Evolutionary conservation across 2,113 vertebrate species (phyloP).

Genomic region (Tympanuchus pallidicinctus): DNA sequence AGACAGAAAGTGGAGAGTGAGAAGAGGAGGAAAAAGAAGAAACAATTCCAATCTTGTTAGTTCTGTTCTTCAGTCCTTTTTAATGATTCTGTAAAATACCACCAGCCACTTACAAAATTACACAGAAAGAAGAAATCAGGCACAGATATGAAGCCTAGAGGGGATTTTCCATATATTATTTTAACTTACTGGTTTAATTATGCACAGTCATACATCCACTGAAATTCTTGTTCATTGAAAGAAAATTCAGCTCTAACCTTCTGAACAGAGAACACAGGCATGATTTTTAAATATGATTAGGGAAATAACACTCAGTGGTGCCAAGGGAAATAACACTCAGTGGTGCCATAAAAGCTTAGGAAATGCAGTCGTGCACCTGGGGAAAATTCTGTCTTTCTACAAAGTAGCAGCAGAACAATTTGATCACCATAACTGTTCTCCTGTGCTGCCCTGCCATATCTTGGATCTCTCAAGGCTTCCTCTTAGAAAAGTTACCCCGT

Average conservation of each 20-base stretch:
- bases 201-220: neutral
- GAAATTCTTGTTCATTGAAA: neutral
- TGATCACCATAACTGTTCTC: neutral
- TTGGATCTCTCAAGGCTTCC: neutral
- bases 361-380: neutral
- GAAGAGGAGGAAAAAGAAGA: neutral
- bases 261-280: neutral
- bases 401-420: neutral
- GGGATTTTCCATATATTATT: neutral
- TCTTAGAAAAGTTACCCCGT: neutral
- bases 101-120: neutral
- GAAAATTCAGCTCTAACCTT: neutral
- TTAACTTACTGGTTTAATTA: neutral
- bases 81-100: neutral
- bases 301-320: neutral
- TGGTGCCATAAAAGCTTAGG: neutral
- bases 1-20: conserved; percentile 1
- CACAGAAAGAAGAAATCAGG: neutral
- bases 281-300: neutral
- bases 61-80: neutral
- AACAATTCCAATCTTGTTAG: conserved; percentile 22
- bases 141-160: neutral
- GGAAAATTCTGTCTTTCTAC: neutral
- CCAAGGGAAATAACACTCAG: neutral
- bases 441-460: neutral